Percentiles rank a stretch among this genome's conserved stretches.
Conservation (phyloP, 1,140 invertebrate genomes). For the Formica selysi region DNA sequence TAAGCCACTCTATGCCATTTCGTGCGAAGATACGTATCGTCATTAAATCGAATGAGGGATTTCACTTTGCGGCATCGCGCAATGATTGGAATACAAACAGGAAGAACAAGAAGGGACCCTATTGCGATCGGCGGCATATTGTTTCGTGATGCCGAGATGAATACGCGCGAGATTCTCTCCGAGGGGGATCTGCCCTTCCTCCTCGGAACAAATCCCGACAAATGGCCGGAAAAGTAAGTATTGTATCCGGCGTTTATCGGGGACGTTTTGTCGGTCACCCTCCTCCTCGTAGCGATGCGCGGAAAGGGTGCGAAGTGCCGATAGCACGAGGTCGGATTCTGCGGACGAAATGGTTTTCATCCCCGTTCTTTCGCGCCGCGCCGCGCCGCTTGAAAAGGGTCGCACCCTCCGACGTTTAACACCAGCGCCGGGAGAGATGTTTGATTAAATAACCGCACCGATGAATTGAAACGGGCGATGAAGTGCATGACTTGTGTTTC, state of each 20-base stretch:
- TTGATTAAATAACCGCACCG: constrained; percentile 86
- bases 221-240: constrained; percentile 81
- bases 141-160: constrained; percentile 70
- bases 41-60: constrained; percentile 6
- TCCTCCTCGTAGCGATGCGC: neutral
- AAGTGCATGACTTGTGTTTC: constrained; percentile 85
- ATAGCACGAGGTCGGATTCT: constrained; percentile 79
- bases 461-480: constrained; percentile 86
- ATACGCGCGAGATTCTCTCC: constrained; percentile 9
- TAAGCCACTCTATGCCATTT: constrained; percentile 13
- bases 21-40: neutral
- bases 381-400: constrained; percentile 74
- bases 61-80: constrained; percentile 44
- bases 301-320: constrained; percentile 37
- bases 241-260: constrained; percentile 75
- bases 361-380: constrained; percentile 66
- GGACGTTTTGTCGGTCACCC: constrained; percentile 53
- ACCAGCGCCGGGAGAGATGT: constrained; percentile 79
- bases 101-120: neutral
- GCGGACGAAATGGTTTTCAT: constrained; percentile 77
- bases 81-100: constrained; percentile 29
- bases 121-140: constrained; percentile 77
- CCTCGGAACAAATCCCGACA: constrained; percentile 74
- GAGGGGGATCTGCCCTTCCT: neutral
- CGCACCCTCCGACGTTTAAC: constrained; percentile 75